Evolutionary conservation across 2,113 vertebrate species (phyloP), one percentile per base, ranked within the genome.

Genomic region (Chaetorhynchus papuensis): DNA sequence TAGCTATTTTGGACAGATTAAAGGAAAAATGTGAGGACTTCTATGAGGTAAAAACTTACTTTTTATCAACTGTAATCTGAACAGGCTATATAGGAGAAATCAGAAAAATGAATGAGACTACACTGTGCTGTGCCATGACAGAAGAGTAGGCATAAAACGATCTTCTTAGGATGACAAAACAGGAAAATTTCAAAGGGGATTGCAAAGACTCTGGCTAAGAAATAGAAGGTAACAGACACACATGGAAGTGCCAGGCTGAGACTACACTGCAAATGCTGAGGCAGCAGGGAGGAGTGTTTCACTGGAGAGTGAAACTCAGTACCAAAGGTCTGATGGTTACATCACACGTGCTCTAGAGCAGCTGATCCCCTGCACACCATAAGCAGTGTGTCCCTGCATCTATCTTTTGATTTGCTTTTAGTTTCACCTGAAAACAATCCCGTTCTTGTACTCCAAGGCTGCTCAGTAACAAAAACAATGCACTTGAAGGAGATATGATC

Each of bases 61-160:
- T 95, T 95, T 93, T 83, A 94, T 90, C 92, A 97, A 94, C 54
- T 96, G 94, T 94, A 95, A 96, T 93, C 91, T 95, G 91, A 95
- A 96, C 87, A 86, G 92, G 93, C 94, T 94, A 97, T 87, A 96
- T 50, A 93, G 93, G 93, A 96, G 71, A 97, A 97, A 93, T 80
- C 50, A 95, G 94, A 96, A 91, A 96, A 87, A 93, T 74, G 83
- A 83, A 93, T 95, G 63, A 97, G 95, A 93, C 90, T 92, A 92
- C 76, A 88, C 68, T 69, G 63, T 90, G 76, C 64, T 88, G n/a
- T 77, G 71, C 64, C 54, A 33, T 15, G 54, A 59, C 33, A 39
- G 68, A 83, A 92, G 71, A 65, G 30, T 1, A 90, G 53, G 90
- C 68, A 89, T n/a, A 83, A 65, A 92, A 80, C 54, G 2, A 61